phyloP scores from a whole-genome alignment of 1,140 invertebrate species.

The Eciton burchellii region DNA sequence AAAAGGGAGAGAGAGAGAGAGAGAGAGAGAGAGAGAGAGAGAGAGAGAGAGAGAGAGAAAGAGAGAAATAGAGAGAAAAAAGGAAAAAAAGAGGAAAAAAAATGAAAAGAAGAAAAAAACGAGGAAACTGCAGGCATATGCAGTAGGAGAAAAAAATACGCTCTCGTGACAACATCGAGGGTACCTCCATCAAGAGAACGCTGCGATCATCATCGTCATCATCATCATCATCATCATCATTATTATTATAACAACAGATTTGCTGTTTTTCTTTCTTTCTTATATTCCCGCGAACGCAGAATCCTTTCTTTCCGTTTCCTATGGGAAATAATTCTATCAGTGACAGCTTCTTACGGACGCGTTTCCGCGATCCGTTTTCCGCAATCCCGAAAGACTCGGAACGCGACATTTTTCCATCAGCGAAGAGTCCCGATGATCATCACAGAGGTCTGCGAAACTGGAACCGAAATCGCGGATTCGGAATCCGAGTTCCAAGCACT shows the following conservation, averaged over 20 bases:
- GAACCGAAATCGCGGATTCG: no score
- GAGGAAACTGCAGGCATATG: conserved; percentile 6
- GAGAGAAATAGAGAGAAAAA: conserved; percentile 9
- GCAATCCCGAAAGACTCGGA: no score
- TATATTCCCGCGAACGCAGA: no score
- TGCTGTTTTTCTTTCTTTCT: no score
- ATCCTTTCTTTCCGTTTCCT: no score
- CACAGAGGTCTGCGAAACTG: no score
- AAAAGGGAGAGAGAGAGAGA: conserved; percentile 1
- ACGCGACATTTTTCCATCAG: no score
- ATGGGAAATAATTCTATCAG: no score
- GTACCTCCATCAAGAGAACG: not conserved
- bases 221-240: not conserved
- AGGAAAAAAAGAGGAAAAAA: conserved; percentile 17
- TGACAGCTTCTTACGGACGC: no score
- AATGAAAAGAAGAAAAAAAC: no score
- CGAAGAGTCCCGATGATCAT: no score
- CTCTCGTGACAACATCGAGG: conserved; percentile 3
- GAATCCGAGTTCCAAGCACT: conserved; percentile 30
- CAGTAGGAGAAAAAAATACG: conserved; percentile 9
- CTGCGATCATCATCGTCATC: not conserved
- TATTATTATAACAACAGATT: not conserved
- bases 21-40: not conserved
- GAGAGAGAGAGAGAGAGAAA: not conserved
- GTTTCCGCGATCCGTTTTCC: no score